Evolutionary conservation across 2,888 invertebrate genomes (phyloP).

Genomic region (Allophyes oxyacanthae): DNA sequence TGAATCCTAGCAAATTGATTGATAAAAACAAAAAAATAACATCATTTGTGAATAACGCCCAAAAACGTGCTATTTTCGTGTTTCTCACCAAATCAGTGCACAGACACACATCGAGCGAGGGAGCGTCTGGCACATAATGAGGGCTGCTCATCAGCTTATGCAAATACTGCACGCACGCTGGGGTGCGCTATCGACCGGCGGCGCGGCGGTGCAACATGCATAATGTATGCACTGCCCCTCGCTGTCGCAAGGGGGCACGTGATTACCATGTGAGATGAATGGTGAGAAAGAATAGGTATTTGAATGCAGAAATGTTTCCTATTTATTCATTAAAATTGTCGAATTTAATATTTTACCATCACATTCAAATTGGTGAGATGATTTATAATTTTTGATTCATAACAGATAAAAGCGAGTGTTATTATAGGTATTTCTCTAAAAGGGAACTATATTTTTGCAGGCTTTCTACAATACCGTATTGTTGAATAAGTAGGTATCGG

Average conservation of each 20-base stretch:
- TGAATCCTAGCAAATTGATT: not conserved
- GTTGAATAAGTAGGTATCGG: no score
- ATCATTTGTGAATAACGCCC: not conserved
- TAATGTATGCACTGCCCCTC: conserved; percentile 47
- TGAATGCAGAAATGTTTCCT: conserved; percentile 1
- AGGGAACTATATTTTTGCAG: no score
- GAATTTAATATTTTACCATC: not conserved
- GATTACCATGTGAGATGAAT: conserved; percentile 9
- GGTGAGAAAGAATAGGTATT: conserved; percentile 2
- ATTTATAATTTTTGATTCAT: no score
- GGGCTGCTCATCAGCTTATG: conserved; percentile 74
- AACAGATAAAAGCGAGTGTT: no score
- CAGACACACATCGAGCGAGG: conserved; percentile 40
- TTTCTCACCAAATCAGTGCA: conserved; percentile 27
- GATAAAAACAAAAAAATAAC: conserved; percentile 13
- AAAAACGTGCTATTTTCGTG: conserved; percentile 23
- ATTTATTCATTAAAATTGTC: not conserved
- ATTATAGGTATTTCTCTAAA: no score
- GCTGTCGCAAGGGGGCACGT: conserved; percentile 1
- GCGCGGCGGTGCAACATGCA: conserved; percentile 23
- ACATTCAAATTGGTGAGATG: no score
- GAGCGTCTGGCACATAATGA: conserved; percentile 57
- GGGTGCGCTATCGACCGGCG: conserved; percentile 62
- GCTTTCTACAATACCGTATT: no score
- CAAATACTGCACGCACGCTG: conserved; percentile 62